phyloP scores from a whole-genome alignment of 2,888 invertebrate species.

The Andrena flavipes region DNA sequence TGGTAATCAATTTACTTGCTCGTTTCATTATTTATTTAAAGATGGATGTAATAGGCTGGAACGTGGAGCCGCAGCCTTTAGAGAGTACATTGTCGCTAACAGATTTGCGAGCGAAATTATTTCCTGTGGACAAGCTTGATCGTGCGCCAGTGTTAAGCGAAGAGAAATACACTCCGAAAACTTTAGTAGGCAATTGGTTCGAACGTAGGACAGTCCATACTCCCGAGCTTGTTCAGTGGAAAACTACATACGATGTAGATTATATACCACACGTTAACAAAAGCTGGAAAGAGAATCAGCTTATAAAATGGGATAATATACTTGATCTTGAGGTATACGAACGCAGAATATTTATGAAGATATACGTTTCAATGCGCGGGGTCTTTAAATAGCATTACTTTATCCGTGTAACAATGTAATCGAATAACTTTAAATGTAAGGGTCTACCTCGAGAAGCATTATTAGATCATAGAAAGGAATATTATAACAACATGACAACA shows the following conservation, averaged over 20 bases:
- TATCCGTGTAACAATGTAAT: slow-evolving; percentile 15
- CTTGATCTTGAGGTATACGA: slow-evolving; percentile 79
- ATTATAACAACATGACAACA: slow-evolving; percentile 85
- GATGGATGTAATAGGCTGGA: slow-evolving; percentile 41
- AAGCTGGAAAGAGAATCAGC: slow-evolving; percentile 36
- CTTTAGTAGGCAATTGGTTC: slow-evolving; percentile 75
- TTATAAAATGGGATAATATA: slow-evolving; percentile 83
- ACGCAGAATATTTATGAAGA: background rate
- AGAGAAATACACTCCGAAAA: slow-evolving; percentile 68
- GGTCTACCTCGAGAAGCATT: slow-evolving; percentile 44
- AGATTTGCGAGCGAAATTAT: slow-evolving; percentile 54
- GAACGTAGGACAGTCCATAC: slow-evolving; percentile 59
- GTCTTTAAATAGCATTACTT: background rate
- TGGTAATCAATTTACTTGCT: background rate
- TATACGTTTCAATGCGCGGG: background rate
- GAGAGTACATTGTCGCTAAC: slow-evolving; percentile 31
- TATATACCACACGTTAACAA: slow-evolving; percentile 48
- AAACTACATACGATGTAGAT: slow-evolving; percentile 49
- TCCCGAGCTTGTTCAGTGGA: slow-evolving; percentile 61
- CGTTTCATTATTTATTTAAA: slow-evolving; percentile 25
- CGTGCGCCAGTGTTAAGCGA: slow-evolving; percentile 39
- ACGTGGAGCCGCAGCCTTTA: slow-evolving; percentile 24
- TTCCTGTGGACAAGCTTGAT: slow-evolving; percentile 44
- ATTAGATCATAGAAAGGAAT: slow-evolving; percentile 85
- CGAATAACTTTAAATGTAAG: slow-evolving; percentile 26